These are phyloP conservation scores for Formicarius rufipectus DNA, from an alignment of 2,113 vertebrate species.

Conservation along the genomic window DNA sequence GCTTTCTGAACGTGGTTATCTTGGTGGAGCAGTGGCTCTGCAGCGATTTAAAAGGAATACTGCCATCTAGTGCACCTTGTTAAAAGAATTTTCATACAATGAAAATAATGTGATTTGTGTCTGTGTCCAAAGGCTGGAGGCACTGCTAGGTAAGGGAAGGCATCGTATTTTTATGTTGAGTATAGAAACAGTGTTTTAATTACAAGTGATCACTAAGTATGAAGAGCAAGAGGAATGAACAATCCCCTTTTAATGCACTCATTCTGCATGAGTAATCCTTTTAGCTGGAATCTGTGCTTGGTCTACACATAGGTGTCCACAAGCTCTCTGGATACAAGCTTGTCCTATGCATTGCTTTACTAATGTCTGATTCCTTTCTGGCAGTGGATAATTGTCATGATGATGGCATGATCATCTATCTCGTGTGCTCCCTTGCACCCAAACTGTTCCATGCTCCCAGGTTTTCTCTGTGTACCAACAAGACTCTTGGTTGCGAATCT, in stretches of 20 bases:
- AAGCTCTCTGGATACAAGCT: not conserved
- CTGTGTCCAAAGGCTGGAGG: not conserved
- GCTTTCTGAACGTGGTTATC: not conserved
- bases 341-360: not conserved
- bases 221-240: not conserved
- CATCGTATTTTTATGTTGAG: not conserved
- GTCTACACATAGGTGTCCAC: not conserved
- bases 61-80: slow-evolving; percentile 45
- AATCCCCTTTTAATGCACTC: not conserved
- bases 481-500: not conserved
- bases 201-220: not conserved
- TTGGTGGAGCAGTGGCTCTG: not conserved
- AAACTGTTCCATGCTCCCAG: not conserved
- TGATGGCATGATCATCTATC: rapidly evolving
- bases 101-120: not conserved
- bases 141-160: not conserved
- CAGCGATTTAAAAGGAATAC: slow-evolving; percentile 36
- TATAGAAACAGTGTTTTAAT: not conserved
- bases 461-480: not conserved
- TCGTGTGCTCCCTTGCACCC: not conserved
- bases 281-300: not conserved
- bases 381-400: not conserved
- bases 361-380: not conserved
- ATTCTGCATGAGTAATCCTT: not conserved
- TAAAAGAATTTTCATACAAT: not conserved